Evolutionary conservation across 2,888 invertebrate species (phyloP).

Genomic region (Ophion ventricosus): DNA sequence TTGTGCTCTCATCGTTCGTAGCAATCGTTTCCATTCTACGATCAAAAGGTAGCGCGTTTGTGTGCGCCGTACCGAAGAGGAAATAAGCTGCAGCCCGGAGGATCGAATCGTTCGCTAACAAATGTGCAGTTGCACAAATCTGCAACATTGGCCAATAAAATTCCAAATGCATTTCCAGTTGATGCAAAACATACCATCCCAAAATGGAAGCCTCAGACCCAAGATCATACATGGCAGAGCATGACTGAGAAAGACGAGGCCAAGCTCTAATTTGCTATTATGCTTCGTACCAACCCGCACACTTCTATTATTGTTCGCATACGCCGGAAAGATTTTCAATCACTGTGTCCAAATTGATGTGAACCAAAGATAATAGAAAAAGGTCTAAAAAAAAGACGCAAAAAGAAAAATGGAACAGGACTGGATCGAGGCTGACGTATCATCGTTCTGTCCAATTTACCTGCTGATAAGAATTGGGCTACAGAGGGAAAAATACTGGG

Average conservation of each 20-base stretch:
- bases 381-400: no score
- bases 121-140: slow-evolving; percentile 29
- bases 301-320: slow-evolving; percentile 26
- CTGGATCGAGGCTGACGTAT: no score
- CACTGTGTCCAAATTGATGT: no score
- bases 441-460: no score
- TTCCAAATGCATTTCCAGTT: background rate
- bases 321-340: slow-evolving; percentile 47
- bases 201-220: background rate
- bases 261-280: background rate
- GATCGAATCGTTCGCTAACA: slow-evolving; percentile 52
- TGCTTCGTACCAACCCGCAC: background rate
- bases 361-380: no score
- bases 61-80: slow-evolving; percentile 2
- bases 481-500: no score
- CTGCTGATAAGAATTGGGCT: no score
- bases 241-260: background rate
- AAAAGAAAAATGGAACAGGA: no score
- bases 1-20: slow-evolving; percentile 7
- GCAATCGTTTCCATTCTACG: slow-evolving; percentile 20
- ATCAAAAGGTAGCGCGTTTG: slow-evolving; percentile 44
- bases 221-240: no score
- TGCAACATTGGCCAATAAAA: background rate
- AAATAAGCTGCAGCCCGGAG: slow-evolving; percentile 1
- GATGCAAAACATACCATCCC: background rate